These are phyloP conservation scores for Chydorus sphaericus DNA, from an alignment of 2,888 invertebrate species.

Conservation along the genomic window DNA sequence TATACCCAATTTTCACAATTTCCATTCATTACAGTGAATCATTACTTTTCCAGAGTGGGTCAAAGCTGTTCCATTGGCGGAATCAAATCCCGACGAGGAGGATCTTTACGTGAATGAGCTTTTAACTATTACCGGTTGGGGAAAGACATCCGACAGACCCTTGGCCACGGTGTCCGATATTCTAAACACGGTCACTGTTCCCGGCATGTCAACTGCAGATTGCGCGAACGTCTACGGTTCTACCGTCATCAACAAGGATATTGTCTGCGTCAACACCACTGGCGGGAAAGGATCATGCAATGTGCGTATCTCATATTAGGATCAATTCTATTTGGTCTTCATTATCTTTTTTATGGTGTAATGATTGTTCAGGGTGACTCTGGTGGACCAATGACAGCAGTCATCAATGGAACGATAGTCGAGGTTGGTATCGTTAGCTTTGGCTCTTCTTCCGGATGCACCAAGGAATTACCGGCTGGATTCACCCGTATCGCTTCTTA, in stretches of 20 bases:
- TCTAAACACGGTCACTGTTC: background rate
- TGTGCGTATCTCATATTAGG: background rate
- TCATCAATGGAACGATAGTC: conserved; percentile 20
- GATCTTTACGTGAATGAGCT: background rate
- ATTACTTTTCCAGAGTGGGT: too few relatives aligned
- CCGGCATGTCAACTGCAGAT: background rate
- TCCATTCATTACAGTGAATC: too few relatives aligned
- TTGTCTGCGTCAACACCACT: background rate
- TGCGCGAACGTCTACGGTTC: conserved; percentile 1
- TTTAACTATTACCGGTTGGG: conserved; percentile 13
- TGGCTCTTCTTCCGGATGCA: conserved; percentile 27
- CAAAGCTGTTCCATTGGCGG: too few relatives aligned
- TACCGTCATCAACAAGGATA: background rate
- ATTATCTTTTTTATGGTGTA: background rate
- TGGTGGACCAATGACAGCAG: conserved; percentile 24
- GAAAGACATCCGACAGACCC: background rate
- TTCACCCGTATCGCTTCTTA: conserved; percentile 29
- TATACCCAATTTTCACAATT: background rate
- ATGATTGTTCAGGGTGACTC: conserved; percentile 25
- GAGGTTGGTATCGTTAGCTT: conserved; percentile 28
- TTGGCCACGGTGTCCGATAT: background rate
- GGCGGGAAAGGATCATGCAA: conserved; percentile 9
- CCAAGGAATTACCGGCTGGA: conserved; percentile 27
- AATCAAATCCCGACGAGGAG: conserved; percentile 7
- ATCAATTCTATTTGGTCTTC: background rate